Percentiles rank a stretch among this genome's conserved stretches.
phyloP scores from a whole-genome alignment of 2,888 invertebrate species.

The Hyles lineata region DNA sequence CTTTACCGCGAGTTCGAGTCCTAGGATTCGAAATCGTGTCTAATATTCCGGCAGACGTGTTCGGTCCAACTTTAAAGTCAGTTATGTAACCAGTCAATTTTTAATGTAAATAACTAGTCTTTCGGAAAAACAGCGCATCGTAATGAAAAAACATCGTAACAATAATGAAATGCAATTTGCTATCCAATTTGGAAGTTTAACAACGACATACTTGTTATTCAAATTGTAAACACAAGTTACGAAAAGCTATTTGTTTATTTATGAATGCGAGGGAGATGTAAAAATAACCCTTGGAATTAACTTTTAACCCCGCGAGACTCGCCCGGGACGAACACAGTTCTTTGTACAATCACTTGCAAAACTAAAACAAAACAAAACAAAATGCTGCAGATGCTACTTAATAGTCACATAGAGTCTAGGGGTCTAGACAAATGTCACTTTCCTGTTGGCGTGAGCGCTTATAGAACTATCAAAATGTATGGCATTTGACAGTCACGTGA shows the following conservation, averaged over 20 bases:
- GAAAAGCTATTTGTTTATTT: conserved; percentile 26
- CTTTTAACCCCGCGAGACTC: conserved; percentile 21
- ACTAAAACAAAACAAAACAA: no score
- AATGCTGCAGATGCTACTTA: no score
- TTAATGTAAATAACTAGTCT: neutral
- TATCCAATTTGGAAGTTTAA: neutral
- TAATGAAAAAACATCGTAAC: neutral
- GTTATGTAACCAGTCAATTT: neutral
- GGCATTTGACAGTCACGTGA: no score
- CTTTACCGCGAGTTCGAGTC: no score
- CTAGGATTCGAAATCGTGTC: no score
- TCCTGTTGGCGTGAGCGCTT: no score
- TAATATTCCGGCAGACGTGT: no score
- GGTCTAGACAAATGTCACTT: no score
- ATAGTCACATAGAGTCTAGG: no score
- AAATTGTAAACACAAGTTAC: conserved; percentile 23
- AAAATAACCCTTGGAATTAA: conserved; percentile 27
- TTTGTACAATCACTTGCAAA: neutral
- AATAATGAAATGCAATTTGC: neutral
- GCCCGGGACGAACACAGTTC: neutral
- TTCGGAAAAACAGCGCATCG: neutral
- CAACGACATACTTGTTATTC: neutral
- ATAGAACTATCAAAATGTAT: no score
- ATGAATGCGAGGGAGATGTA: conserved; percentile 23
- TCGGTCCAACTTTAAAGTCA: no score